These are phyloP conservation scores for Celastrina argiolus DNA, from an alignment of 2,888 invertebrate genomes.

Conservation along the genomic window DNA sequence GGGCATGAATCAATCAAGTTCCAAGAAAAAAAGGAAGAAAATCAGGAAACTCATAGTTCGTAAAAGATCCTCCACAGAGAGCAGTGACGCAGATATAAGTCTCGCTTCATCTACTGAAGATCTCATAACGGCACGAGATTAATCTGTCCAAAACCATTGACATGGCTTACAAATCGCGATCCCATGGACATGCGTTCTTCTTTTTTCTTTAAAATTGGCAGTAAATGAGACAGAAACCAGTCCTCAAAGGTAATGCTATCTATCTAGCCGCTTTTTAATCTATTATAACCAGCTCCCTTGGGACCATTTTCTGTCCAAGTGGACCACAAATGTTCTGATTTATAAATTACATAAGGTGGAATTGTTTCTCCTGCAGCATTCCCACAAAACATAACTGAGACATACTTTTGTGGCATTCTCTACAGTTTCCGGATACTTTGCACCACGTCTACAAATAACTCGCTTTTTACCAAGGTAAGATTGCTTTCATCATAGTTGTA, in stretches of 20 bases:
- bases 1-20: too few relatives aligned
- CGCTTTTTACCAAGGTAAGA: not conserved
- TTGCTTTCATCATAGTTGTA: not conserved
- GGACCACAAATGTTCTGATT: not conserved
- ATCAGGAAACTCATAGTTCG: too few relatives aligned
- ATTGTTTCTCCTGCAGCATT: not conserved
- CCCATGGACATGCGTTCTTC: too few relatives aligned
- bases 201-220: not conserved
- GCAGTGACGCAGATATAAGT: too few relatives aligned
- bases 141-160: too few relatives aligned
- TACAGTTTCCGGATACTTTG: not conserved
- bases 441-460: not conserved
- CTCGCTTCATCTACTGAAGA: too few relatives aligned
- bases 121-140: too few relatives aligned
- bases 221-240: not conserved
- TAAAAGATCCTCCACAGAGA: too few relatives aligned
- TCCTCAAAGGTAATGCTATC: not conserved
- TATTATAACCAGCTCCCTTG: not conserved
- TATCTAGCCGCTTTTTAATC: not conserved
- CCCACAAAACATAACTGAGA: not conserved
- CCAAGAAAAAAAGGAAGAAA: too few relatives aligned
- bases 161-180: too few relatives aligned
- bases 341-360: not conserved
- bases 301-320: not conserved
- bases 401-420: not conserved